Evolutionary conservation across 1,140 invertebrate species (phyloP).

Genomic region (Bradysia coprophila): DNA sequence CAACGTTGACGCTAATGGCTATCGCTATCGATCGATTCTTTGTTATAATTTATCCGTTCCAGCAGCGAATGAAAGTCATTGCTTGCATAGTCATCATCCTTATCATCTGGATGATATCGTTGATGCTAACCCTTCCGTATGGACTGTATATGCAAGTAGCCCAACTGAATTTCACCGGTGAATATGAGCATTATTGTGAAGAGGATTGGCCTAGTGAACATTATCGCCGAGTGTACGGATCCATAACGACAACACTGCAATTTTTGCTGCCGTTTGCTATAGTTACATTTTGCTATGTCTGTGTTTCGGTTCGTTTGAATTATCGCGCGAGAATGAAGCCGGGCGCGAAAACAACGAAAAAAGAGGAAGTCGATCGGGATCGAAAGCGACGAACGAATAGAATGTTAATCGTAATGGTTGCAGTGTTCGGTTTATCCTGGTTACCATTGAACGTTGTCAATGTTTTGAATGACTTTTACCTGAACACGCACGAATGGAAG

Average conservation of each 20-base stretch:
- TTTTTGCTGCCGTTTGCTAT: conserved; percentile 83
- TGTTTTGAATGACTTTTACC: conserved; percentile 59
- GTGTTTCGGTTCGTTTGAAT: conserved; percentile 67
- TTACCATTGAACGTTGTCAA: conserved; percentile 76
- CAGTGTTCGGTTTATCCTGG: conserved; percentile 83
- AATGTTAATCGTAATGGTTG: conserved; percentile 92
- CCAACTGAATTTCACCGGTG: conserved; percentile 4
- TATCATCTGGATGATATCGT: conserved; percentile 69
- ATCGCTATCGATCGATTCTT: conserved; percentile 89
- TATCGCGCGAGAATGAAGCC: conserved; percentile 57
- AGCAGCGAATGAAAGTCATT: conserved; percentile 64
- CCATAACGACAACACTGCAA: conserved; percentile 67
- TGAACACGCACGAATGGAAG: conserved; percentile 40
- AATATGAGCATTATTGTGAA: conserved; percentile 39
- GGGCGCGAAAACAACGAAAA: conserved; percentile 48
- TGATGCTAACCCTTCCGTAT: conserved; percentile 72
- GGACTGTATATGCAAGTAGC: conserved; percentile 53
- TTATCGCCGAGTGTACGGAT: conserved; percentile 56
- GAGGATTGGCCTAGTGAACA: conserved; percentile 71
- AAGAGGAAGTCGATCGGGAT: conserved; percentile 55
- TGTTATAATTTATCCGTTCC: conserved; percentile 85
- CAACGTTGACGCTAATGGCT: conserved; percentile 78
- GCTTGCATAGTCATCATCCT: conserved; percentile 63
- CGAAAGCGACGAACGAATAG: conserved; percentile 52
- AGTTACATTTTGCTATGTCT: conserved; percentile 78